Evolutionary conservation across 2,888 invertebrate species (phyloP).

Genomic region (Caenorhabditis sp.): DNA sequence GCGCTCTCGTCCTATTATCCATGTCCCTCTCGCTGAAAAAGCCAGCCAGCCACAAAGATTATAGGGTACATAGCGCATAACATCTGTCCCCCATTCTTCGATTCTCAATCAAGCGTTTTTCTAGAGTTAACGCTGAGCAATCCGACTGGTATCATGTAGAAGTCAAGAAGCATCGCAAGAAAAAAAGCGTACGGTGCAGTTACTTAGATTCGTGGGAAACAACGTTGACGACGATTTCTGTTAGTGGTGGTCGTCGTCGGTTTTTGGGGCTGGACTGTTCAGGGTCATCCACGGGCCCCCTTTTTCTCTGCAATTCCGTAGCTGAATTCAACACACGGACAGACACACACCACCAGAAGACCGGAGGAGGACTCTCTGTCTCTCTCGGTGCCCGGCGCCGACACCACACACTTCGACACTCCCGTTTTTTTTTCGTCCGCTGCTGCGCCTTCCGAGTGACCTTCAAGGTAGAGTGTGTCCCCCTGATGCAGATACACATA

Average conservation of each 20-base stretch:
- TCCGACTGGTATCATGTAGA: too few species aligned
- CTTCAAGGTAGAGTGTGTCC: conserved; percentile 38
- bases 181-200: too few species aligned
- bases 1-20: not conserved
- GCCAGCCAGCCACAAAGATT: too few species aligned
- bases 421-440: conserved; percentile 1
- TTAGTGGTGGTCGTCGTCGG: too few species aligned
- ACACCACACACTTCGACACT: conserved; percentile 42
- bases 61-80: too few species aligned
- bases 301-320: conserved; percentile 47
- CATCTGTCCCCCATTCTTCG: too few species aligned
- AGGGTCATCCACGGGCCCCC: conserved; percentile 18
- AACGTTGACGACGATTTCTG: not conserved
- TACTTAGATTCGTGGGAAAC: too few species aligned
- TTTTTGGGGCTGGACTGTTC: conserved; percentile 8
- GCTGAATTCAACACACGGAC: conserved; percentile 25
- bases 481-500: not conserved
- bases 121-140: too few species aligned
- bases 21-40: too few species aligned
- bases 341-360: not conserved
- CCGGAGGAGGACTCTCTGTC: conserved; percentile 8
- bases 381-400: conserved; percentile 52
- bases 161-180: too few species aligned
- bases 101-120: too few species aligned
- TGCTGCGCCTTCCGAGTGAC: conserved; percentile 42